Percentiles rank a stretch among this genome's conserved stretches.
These are phyloP conservation scores for Holothuria scabra DNA, from an alignment of 53 echinoderm and acorn worm genomes.

Conservation along the genomic window DNA sequence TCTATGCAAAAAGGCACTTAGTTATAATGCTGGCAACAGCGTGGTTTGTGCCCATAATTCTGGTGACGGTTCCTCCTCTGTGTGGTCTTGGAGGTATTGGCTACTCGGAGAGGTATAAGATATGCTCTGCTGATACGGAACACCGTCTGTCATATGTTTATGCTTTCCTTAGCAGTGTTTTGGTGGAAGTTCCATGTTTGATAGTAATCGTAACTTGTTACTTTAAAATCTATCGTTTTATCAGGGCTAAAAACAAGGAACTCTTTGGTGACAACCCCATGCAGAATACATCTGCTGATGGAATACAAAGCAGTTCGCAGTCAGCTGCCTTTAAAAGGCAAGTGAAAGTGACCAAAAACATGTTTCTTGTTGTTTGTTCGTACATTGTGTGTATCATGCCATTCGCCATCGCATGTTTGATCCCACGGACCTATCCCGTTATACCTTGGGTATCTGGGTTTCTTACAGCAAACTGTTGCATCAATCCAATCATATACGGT, in stretches of 20 bases:
- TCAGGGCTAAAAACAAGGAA: not conserved
- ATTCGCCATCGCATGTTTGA: slow-evolving; percentile 34
- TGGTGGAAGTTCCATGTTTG: slow-evolving; percentile 59
- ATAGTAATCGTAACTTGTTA: slow-evolving; percentile 61
- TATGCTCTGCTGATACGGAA: slow-evolving; percentile 59
- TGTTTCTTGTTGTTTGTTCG: slow-evolving; percentile 39
- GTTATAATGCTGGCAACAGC: slow-evolving; percentile 40
- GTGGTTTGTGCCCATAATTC: slow-evolving; percentile 57
- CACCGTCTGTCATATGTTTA: slow-evolving; percentile 63
- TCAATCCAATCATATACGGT: slow-evolving; percentile 69
- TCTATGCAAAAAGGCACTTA: slow-evolving; percentile 53
- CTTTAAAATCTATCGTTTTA: slow-evolving; percentile 52
- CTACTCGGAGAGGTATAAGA: slow-evolving; percentile 62
- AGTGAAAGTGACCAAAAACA: slow-evolving; percentile 37
- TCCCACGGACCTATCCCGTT: slow-evolving; percentile 1
- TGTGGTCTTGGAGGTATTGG: slow-evolving; percentile 65
- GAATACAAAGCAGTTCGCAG: not conserved
- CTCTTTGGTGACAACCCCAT: not conserved
- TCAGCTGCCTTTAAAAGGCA: slow-evolving; percentile 20
- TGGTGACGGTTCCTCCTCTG: slow-evolving; percentile 56
- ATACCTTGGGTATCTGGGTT: slow-evolving; percentile 43
- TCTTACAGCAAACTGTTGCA: slow-evolving; percentile 36
- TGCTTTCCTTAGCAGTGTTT: slow-evolving; percentile 39
- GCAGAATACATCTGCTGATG: not conserved
- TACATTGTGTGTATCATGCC: slow-evolving; percentile 41